A percentile compares a stretch with the other conserved stretches of the same genome.
Evolutionary conservation across 2,797 vertebrate genomes (phyloP).

Genomic region (Myripristis murdjan): DNA sequence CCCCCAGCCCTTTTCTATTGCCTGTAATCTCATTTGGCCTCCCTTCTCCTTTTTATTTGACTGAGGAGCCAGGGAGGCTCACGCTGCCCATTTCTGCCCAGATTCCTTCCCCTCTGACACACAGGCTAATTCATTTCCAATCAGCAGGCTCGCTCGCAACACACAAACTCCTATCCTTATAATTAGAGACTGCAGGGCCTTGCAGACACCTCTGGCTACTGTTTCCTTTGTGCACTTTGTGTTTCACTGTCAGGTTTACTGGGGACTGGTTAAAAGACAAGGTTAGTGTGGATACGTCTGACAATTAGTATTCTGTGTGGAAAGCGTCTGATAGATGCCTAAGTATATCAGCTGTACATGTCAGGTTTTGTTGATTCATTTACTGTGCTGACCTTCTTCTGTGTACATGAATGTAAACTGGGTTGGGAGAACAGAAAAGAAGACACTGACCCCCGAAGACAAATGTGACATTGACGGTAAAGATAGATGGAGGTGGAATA

Average conservation of each 20-base stretch:
- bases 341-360: slow-evolving; percentile 49
- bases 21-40: slow-evolving; percentile 94
- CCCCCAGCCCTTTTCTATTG: slow-evolving; percentile 90
- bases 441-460: slow-evolving; percentile 39
- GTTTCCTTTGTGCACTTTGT: slow-evolving; percentile 28
- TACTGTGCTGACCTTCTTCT: slow-evolving; percentile 50
- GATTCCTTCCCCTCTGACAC: slow-evolving; percentile 83
- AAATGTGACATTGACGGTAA: slow-evolving; percentile 43
- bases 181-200: slow-evolving; percentile 44
- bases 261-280: slow-evolving; percentile 28
- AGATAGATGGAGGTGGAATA: slow-evolving; percentile 59
- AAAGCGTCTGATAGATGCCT: slow-evolving; percentile 54
- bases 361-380: slow-evolving; percentile 54
- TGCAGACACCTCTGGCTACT: slow-evolving; percentile 61
- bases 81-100: slow-evolving; percentile 79
- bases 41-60: slow-evolving; percentile 85
- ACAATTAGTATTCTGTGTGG: slow-evolving; percentile 52
- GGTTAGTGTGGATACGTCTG: slow-evolving; percentile 16
- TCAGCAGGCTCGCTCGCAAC: slow-evolving; percentile 66
- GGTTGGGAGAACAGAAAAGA: slow-evolving; percentile 21
- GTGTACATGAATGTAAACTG: slow-evolving; percentile 59
- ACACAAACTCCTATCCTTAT: slow-evolving; percentile 65
- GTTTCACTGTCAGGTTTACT: slow-evolving; percentile 33
- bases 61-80: slow-evolving; percentile 82
- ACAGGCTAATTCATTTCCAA: slow-evolving; percentile 79